These are phyloP conservation scores for Triops longicaudatus DNA, from an alignment of 1,140 invertebrate species.

Conservation along the genomic window DNA sequence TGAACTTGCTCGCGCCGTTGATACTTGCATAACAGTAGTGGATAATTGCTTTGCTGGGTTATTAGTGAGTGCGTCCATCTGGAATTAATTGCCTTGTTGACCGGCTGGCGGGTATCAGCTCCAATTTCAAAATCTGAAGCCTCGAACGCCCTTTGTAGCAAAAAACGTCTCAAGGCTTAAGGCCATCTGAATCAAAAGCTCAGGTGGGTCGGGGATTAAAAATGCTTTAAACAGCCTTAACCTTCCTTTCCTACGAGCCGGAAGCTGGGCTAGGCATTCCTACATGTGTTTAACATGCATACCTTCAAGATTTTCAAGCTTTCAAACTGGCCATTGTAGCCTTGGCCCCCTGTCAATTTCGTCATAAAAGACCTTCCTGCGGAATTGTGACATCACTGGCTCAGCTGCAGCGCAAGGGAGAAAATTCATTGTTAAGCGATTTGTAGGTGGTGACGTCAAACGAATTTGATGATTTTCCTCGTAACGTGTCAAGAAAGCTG, in stretches of 20 bases:
- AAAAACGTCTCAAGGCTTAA: background rate
- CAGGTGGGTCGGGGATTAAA: constrained; percentile 1
- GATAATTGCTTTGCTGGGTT: background rate
- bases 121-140: too few species aligned
- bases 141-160: too few species aligned
- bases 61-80: background rate
- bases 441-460: background rate
- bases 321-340: background rate
- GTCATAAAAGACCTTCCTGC: background rate
- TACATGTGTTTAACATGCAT: background rate
- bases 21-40: too few species aligned
- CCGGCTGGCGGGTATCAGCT: too few species aligned
- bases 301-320: background rate
- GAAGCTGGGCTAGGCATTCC: constrained; percentile 6
- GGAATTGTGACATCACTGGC: background rate
- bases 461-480: background rate
- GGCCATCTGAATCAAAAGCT: background rate
- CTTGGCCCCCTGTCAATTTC: background rate
- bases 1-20: too few species aligned
- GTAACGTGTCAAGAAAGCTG: background rate
- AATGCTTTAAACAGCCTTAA: background rate
- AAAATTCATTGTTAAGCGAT: constrained; percentile 2
- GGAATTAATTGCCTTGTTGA: background rate
- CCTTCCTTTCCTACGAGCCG: background rate
- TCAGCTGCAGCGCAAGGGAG: background rate